Percentiles rank a stretch among this genome's conserved stretches.
Conservation (phyloP, 2,113 vertebrate species). For the Ictalurus furcatus region DNA sequence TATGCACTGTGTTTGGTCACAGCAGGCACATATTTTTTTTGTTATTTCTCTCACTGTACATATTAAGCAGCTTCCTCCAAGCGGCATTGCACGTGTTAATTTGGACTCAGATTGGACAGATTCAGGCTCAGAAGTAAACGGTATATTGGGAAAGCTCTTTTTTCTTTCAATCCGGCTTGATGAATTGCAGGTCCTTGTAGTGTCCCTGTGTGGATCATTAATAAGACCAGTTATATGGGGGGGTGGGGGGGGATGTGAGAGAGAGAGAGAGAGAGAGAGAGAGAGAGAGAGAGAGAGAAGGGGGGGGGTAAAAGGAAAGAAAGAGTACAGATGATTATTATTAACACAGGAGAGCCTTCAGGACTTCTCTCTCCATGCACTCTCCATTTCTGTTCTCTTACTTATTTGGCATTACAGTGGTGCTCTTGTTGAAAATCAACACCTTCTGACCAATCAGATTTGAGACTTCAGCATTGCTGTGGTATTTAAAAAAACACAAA, state of each 20-base stretch:
- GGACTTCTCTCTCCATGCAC: constrained; percentile 37
- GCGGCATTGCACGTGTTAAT: not conserved
- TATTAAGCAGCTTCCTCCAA: not conserved
- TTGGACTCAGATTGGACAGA: constrained; percentile 11
- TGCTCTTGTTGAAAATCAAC: not conserved
- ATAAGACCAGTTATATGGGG: constrained; percentile 69
- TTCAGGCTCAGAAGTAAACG: constrained; percentile 12
- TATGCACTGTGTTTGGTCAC: constrained; percentile 24
- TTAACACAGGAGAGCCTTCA: constrained; percentile 58
- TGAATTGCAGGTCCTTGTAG: constrained; percentile 63
- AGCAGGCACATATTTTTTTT: constrained; percentile 2
- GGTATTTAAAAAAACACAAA: not conserved
- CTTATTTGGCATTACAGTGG: not conserved
- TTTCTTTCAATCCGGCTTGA: constrained; percentile 62
- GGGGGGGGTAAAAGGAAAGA: too few relatives aligned
- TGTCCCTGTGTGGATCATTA: constrained; percentile 64
- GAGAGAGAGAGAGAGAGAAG: constrained; percentile 47
- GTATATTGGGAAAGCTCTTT: constrained; percentile 43
- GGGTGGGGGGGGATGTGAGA: not conserved
- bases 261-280: constrained; percentile 50
- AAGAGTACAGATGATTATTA: constrained; percentile 65
- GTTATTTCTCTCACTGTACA: not conserved
- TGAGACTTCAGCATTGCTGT: not conserved
- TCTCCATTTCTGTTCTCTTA: not conserved
- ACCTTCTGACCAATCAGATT: not conserved